These are phyloP conservation scores for Cyclura pinguis DNA, from an alignment of 2,797 vertebrate genomes.

Conservation along the genomic window DNA sequence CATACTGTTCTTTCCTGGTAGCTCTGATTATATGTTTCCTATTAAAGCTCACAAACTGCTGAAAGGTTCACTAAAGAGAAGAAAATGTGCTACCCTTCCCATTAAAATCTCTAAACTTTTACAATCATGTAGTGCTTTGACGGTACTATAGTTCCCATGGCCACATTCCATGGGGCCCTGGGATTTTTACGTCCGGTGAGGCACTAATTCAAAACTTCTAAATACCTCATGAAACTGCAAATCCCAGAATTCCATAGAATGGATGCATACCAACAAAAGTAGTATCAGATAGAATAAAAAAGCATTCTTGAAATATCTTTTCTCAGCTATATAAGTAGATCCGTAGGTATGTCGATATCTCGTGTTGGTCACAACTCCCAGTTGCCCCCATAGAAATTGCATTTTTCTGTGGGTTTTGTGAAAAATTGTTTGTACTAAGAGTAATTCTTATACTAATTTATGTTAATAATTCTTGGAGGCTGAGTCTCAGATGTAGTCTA, in stretches of 20 bases:
- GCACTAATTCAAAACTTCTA: too few relatives aligned
- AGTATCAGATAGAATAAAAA: background rate
- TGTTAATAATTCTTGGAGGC: constrained; percentile 45
- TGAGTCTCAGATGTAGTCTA: constrained; percentile 48
- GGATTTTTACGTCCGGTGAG: too few relatives aligned
- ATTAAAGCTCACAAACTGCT: constrained; percentile 6
- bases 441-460: constrained; percentile 28
- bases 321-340: background rate
- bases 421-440: background rate
- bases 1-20: constrained; percentile 16
- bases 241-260: too few relatives aligned
- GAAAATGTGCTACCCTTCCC: background rate
- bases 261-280: too few relatives aligned
- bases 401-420: background rate
- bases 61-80: constrained; percentile 3
- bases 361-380: background rate
- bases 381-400: background rate
- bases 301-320: background rate
- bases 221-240: too few relatives aligned
- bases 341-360: background rate
- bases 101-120: background rate
- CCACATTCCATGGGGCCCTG: too few relatives aligned
- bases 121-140: too few relatives aligned
- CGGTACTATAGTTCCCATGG: too few relatives aligned
- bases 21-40: constrained; percentile 15